Evolutionary conservation across 2,113 vertebrate species (phyloP), one percentile per base, ranked within the genome.

Genomic region (Patagioenas fasciata): DNA sequence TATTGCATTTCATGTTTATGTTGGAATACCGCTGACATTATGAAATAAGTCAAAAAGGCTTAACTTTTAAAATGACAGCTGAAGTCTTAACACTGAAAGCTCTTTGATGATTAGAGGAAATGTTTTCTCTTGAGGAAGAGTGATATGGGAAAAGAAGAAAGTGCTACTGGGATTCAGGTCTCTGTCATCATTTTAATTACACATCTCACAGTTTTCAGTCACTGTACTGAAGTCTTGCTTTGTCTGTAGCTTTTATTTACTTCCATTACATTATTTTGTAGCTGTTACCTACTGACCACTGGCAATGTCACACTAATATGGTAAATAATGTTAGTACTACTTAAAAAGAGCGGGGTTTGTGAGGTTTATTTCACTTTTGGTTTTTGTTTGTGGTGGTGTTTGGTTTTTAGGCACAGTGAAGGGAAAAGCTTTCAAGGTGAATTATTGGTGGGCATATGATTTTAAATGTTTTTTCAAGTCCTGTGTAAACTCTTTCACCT

Each of bases 101-200:
- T 75, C 78, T 75, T 50, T 92, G 80, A 64, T 80, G 87, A 86
- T 81, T 84, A 61, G 53, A 74, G 89, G 50, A 78, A 65, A 71
- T 34, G 19, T 42, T 15, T 86, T 74, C 34, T 71, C 36, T 60
- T 88, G 67, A 74, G 88, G 47, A 87, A 85, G 71, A 69, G 67
- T 32, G 83, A 90, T 95, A 85, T 86, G 95, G 90, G 90, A 92
- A 96, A 96, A 65, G 85, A 94, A 75, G 32, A 93, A 86, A 42
- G 65, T 86, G 73, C 58, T 75, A 84, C 53, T 62, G 61, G 70
- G 66, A 69, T 96, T 93, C 62, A 66, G 73, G 18, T 40, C 9
- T 88, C 82, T 95, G 91, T 96, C 88, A 94, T 62, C 62, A 1
- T 10, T 54, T 72, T 74, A 88, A 92, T 91, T 91, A 57, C 74